Percentiles rank a stretch among this genome's conserved stretches.
Conservation (phyloP, 2,888 invertebrate species). For the Orthosia cruda region DNA sequence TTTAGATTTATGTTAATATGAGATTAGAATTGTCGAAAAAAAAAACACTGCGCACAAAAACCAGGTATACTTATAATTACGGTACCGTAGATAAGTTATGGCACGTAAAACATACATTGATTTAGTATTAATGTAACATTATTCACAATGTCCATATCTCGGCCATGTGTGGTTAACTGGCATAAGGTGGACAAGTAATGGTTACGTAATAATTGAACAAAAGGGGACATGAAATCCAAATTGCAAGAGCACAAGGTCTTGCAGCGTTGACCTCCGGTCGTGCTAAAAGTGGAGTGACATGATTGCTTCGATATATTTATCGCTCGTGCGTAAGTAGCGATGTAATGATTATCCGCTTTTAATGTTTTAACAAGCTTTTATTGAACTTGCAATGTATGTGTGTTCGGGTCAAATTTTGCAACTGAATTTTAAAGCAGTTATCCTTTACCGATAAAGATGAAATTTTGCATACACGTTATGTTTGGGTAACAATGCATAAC, state of each 20-base stretch:
- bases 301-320: slow-evolving; percentile 70
- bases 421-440: too few relatives aligned
- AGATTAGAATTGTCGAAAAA: slow-evolving; percentile 2
- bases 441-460: too few relatives aligned
- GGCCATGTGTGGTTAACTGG: slow-evolving; percentile 76
- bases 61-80: neutral
- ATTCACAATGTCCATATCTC: slow-evolving; percentile 59
- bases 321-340: slow-evolving; percentile 49
- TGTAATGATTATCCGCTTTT: slow-evolving; percentile 37
- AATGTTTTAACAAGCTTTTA: neutral
- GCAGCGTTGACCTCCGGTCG: slow-evolving; percentile 72
- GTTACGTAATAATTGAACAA: slow-evolving; percentile 77
- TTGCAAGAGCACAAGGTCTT: slow-evolving; percentile 77
- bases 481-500: too few relatives aligned
- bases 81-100: neutral
- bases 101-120: slow-evolving; percentile 45
- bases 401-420: too few relatives aligned
- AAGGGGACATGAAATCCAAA: slow-evolving; percentile 79
- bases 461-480: too few relatives aligned
- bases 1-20: slow-evolving; percentile 13
- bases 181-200: slow-evolving; percentile 80
- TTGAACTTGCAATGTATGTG: too few relatives aligned
- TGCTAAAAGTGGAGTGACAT: slow-evolving; percentile 73
- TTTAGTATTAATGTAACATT: slow-evolving; percentile 65
- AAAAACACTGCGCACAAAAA: slow-evolving; percentile 2